Evolutionary conservation across 2,888 invertebrate species (phyloP), one percentile per base, ranked within the genome.

Genomic region (Smittia sp.): DNA sequence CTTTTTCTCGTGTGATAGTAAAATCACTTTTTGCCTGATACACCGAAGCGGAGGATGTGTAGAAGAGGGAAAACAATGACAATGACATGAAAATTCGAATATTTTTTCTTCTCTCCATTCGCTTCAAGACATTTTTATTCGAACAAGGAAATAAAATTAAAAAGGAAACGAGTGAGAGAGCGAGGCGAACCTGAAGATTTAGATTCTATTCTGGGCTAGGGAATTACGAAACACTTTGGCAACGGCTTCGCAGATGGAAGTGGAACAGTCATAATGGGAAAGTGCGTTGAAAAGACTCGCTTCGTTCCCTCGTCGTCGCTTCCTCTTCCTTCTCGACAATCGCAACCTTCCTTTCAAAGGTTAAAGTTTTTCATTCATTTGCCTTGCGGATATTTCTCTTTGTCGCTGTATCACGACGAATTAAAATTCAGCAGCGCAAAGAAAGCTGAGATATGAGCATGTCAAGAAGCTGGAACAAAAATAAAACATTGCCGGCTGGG

Each of bases 111-210:
- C 22, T 68, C 24, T 65, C 32, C 32, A 22, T 32, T 68, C 22
- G 22, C 68, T 41, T 39, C 46, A 46, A 24, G 46, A 41, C 68
- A 68, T 41, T 20, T 66, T 20, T n/a, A 46, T 46, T 46, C 41
- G 68, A 68, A 68, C 68, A 68, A 22, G 41, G 22, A 68, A 46
- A 68, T 68, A 68, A 68, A 68, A 68, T 68, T 68, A 68, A 68
- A 66, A 68, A 41, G 22, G 22, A 15, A 15, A n/a, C n/a, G n/a
- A n/a, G n/a, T n/a, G n/a, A 18, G 25, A 66, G 39, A 39, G 27
- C 25, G 15, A 27, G 25, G 15, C 18, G 1, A 9, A 4, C 63
- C 27, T 6, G 11, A 46, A 46, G 15, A 46, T 46, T 46, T 46
- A 15, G 15, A 11, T 6, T 46, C 46, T 46, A 46, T 46, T 11